Base-by-base conservation (phyloP, 2,113 vertebrate genomes). In the Tupaia chinensis region DNA sequence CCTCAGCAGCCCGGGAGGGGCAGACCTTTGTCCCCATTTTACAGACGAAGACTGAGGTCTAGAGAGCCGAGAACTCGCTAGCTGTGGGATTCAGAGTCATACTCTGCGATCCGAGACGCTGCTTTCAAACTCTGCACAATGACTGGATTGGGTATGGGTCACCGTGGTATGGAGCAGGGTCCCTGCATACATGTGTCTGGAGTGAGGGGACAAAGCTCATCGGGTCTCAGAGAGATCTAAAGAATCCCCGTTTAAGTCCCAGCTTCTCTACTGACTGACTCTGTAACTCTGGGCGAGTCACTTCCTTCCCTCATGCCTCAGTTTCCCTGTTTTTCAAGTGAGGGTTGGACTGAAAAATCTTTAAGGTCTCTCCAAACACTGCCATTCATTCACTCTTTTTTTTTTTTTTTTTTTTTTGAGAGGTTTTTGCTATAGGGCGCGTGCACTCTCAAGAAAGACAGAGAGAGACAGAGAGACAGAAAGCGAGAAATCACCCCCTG, bases 281-380 rank as follows among this genome's bases (percentile, higher is more conserved):
- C 19, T 19, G 34, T 9, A 23, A 58, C 77, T 44, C 70, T 32
- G 32, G 44, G 58, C 12, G 25, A 19, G 65, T 32, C 65, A 9
- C 5, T 25, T 44, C 44, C 22, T 70, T 7, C 34, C 17, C 0
- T 23, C 0, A 4, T 54, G 32, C 29, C 92, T 95, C 68, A 4
- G 54, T 87, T 85, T 93, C 69, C 58, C 66, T n/a, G 9, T 58
- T 89, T 91, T 80, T 65, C 89, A 83, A 80, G n/a, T 4, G 5
- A 34, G 23, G 4, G 3, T 73, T 34, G 29, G 19, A 29, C 58
- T 54, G 53, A 17, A 58, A 77, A 10, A 12, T 63, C 68, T 34
- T 32, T 13, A 34, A 78, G 56, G 1, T 53, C 22, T 5, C 60
- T 77, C 53, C 3, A 3, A 85, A 32, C 79, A 1, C 63, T 14